A percentile compares a stretch with the other conserved stretches of the same genome.
These are phyloP conservation scores for Leptonema lineaticorne DNA, from an alignment of 1,140 invertebrate species.

Conservation along the genomic window DNA sequence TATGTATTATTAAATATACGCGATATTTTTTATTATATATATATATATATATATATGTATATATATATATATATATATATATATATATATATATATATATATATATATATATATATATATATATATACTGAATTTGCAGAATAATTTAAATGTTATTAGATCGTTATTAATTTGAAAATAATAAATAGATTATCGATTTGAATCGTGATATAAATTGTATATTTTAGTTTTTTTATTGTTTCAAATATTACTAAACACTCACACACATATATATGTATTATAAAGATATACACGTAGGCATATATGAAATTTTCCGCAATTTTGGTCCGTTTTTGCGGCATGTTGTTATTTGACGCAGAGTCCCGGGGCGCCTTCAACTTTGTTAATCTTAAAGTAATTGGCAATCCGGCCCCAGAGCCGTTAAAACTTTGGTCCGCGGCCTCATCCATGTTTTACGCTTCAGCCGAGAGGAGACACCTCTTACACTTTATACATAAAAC, in stretches of 20 bases:
- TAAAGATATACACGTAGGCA: too few species aligned
- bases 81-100: background rate
- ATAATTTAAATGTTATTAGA: too few species aligned
- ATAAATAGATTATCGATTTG: too few species aligned
- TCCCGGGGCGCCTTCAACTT: conserved; percentile 31
- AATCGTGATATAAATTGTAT: too few species aligned
- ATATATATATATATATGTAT: background rate
- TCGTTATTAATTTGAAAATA: too few species aligned
- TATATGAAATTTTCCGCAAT: background rate
- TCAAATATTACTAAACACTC: too few species aligned
- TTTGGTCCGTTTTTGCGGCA: background rate
- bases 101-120: background rate
- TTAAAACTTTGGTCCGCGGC: conserved; percentile 37
- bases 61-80: background rate
- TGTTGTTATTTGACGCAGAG: conserved; percentile 27
- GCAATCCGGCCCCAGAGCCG: conserved; percentile 33
- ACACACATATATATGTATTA: too few species aligned
- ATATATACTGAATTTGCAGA: background rate
- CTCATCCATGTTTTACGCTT: conserved; percentile 36
- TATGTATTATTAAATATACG: background rate
- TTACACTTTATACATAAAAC: too few species aligned
- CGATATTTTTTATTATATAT: background rate
- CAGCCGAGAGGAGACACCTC: conserved; percentile 18
- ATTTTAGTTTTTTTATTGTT: too few species aligned
- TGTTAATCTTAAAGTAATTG: conserved; percentile 42